These are phyloP conservation scores for Drosophila vallismaia DNA, from an alignment of 2,888 invertebrate species.

Conservation along the genomic window DNA sequence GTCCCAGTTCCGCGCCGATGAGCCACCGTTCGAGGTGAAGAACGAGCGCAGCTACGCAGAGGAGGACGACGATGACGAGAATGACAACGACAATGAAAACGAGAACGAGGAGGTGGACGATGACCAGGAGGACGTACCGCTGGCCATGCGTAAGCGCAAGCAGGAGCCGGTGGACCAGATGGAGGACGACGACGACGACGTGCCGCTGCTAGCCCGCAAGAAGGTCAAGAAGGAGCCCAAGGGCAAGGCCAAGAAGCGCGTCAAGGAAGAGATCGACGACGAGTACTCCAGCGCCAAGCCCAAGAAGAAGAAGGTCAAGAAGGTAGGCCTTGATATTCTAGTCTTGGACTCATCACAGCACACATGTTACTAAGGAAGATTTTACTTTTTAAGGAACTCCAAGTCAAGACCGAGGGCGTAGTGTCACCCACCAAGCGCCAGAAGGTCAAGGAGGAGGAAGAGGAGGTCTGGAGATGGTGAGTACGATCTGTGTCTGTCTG, in stretches of 20 bases:
- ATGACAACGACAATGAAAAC: conserved; percentile 88
- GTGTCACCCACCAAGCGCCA: conserved; percentile 86
- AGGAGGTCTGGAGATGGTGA: conserved; percentile 96
- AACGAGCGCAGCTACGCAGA: conserved; percentile 81
- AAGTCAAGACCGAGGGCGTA: conserved; percentile 63
- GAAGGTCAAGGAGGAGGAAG: conserved; percentile 92
- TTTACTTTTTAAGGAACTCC: conserved; percentile 41
- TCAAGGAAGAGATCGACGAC: conserved; percentile 86
- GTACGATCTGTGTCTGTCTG: conserved; percentile 50
- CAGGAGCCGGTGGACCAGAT: conserved; percentile 26
- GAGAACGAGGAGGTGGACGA: conserved; percentile 84
- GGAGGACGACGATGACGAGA: conserved; percentile 79
- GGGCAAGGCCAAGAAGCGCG: conserved; percentile 87
- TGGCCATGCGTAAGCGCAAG: conserved; percentile 86
- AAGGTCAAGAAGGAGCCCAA: conserved; percentile 83
- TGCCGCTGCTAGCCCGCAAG: conserved; percentile 84
- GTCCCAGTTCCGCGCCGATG: conserved; percentile 87
- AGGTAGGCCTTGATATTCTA: conserved; percentile 51
- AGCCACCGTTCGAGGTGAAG: conserved; percentile 83
- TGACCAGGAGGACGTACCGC: conserved; percentile 90
- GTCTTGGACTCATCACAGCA: no score
- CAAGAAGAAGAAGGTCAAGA: conserved; percentile 85
- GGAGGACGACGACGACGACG: conserved; percentile 85
- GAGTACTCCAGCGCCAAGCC: conserved; percentile 83
- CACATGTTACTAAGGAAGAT: not conserved